Evolutionary conservation across 2,888 invertebrate genomes (phyloP), one percentile per base, ranked within the genome.

Genomic region (Pyrrhia umbra): DNA sequence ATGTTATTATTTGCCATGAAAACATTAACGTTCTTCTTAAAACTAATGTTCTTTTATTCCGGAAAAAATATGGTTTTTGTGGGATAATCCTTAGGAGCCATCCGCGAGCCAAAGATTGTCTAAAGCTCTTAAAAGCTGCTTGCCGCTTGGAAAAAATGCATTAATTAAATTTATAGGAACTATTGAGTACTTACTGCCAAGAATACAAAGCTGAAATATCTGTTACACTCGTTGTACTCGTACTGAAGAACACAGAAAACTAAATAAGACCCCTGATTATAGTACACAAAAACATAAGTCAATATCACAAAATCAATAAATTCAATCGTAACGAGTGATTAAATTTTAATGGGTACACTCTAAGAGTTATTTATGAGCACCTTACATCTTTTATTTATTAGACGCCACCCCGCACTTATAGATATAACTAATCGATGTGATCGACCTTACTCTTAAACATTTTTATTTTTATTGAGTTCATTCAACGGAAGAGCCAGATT

Each of bases 311-410:
- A 90, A 90, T 89, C 88, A 90, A 92, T 92, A 90, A 91, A 91
- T 89, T 82, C 82, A 77, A 88, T 84, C 82, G 85, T 79, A 86
- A 86, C 80, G 82, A 84, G 86, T 88, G 88, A 90, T 91, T 92
- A 91, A 88, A 89, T 87, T 89, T 89, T 89, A 90, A 90, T 90
- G 81, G 89, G 80, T 76, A 85, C 86, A 87, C 86, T 86, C 84
- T 82, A 83, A 18, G 81, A 78, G 79, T 84, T 86, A 89, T 90
- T 90, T 89, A 90, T 82, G 87, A 82, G 76, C 83, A 73, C 88
- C 88, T 88, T 87, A 87, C 88, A 77, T 82, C 75, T 68, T 80
- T 85, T 83, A 89, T 88, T 87, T 88, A 90, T 87, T 82, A 69
- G 80, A 79, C 80, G 76, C 81, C 84, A 82, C 42, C 62, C 75